Base-by-base conservation (phyloP, 2,797 vertebrate species). In the Cercopithecus hamlyni region DNA sequence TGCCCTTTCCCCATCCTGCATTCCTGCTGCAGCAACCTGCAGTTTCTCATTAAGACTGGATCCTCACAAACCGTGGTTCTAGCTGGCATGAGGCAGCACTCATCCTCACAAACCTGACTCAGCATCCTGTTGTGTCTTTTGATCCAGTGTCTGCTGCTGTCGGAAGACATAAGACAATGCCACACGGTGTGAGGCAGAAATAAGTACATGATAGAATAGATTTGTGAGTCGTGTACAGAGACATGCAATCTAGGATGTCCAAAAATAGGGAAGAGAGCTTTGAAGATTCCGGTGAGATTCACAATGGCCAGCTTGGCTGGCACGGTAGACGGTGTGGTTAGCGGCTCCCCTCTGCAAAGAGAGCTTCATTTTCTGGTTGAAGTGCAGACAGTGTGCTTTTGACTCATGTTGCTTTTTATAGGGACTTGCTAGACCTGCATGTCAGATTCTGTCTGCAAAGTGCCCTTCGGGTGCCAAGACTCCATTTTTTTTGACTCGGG, bases 391-490 rank as follows among this genome's bases (percentile, higher is more conserved):
- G 81, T 87, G 10, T n/a, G 13, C 17, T 93, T 55, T 94, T 94
- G 26, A 93, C 8, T 93, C 82, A 20, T 39, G 30, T 17, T 84
- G 14, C 88, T 73, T 97, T 85, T 75, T 43, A 39, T 22, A 76
- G 91, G 17, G 72, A 50, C 83, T n/a, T 0, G 0, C 94, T 83
- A 95, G 97, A 48, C 77, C 55, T 30, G 70, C 4, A 4, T 76
- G 85, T 87, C 88, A 82, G 41, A 70, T 90, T 97, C 95, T 64
- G 95, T 76, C 90, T 84, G 87, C 92, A 96, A 19, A 79, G 81
- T 5, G 43, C 64, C 76, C 13, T 26, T 10, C 2, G 36, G 50
- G 15, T 88, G 45, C 58, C 88, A 70, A 58, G 90, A 64, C 72
- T 77, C 0, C 4, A 81, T 93, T 93, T 67, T 26, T 26, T 97